A percentile compares a stretch with the other conserved stretches of the same genome.
Evolutionary conservation across 2,113 vertebrate species (phyloP).

Genomic region (Asarcornis scutulata): DNA sequence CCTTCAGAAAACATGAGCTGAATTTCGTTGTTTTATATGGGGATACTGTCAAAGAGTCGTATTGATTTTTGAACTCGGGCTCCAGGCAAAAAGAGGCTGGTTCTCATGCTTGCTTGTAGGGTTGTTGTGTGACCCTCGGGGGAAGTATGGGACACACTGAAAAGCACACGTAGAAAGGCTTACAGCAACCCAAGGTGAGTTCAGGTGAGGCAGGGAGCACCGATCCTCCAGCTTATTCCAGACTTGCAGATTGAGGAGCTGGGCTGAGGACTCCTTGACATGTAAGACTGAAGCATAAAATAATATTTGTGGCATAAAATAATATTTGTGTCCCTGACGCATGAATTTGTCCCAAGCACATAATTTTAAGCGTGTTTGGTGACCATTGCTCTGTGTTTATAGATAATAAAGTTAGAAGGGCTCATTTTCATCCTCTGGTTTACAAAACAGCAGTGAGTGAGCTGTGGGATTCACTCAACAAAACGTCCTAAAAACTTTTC

Average conservation of each 20-base stretch:
- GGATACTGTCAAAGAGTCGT: neutral
- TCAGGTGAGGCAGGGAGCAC: neutral
- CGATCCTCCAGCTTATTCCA: neutral
- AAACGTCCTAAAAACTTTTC: neutral
- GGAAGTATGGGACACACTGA: fast-evolving
- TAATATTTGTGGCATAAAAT: neutral
- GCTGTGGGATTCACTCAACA: neutral
- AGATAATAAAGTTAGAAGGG: neutral
- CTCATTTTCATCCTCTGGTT: neutral
- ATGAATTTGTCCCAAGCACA: fast-evolving
- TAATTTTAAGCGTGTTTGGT: neutral
- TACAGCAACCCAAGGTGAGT: neutral
- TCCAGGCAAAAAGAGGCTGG: neutral
- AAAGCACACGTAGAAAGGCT: neutral
- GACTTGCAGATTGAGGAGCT: neutral
- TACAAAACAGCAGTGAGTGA: neutral
- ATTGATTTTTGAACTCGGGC: neutral
- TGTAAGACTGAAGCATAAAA: too few species aligned
- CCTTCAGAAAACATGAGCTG: neutral
- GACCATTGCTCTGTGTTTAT: neutral
- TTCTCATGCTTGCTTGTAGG: neutral
- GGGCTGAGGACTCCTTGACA: neutral
- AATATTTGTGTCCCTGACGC: neutral
- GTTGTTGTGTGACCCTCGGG: neutral
- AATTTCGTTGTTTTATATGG: neutral